Conservation (phyloP, 2,888 invertebrate genomes). For the Heteromyza rotundicornis region DNA sequence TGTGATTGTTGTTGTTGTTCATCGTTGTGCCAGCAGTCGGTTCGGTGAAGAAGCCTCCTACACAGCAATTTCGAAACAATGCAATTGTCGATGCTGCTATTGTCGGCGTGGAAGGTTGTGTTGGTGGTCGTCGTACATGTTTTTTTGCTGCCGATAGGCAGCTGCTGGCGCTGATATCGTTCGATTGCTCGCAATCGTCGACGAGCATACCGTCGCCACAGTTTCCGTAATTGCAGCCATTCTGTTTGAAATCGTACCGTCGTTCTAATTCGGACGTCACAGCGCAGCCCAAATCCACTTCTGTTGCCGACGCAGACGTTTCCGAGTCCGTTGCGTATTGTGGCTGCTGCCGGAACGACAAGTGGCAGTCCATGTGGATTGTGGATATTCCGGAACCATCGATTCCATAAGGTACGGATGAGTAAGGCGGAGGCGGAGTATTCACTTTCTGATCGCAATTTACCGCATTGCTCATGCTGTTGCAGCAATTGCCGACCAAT, state of each 20-base stretch:
- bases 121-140: slow-evolving; percentile 14
- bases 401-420: slow-evolving; percentile 21
- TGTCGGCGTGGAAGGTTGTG: slow-evolving; percentile 19
- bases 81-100: slow-evolving; percentile 23
- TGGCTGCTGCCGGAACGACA: slow-evolving; percentile 20
- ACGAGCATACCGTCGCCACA: slow-evolving; percentile 48
- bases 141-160: slow-evolving; percentile 27
- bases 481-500: not conserved
- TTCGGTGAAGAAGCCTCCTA: slow-evolving; percentile 44
- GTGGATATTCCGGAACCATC: slow-evolving; percentile 16
- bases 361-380: not conserved
- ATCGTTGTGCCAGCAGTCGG: slow-evolving; percentile 31
- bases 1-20: slow-evolving; percentile 30
- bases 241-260: slow-evolving; percentile 38
- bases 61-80: slow-evolving; percentile 55
- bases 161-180: slow-evolving; percentile 26
- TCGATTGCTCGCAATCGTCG: slow-evolving; percentile 41
- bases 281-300: slow-evolving; percentile 28
- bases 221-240: slow-evolving; percentile 53
- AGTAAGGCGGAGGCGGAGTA: slow-evolving; percentile 31
- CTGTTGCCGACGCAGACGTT: slow-evolving; percentile 29
- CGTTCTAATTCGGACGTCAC: slow-evolving; percentile 14
- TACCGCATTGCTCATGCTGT: slow-evolving; percentile 6
- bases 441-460: slow-evolving; percentile 5
- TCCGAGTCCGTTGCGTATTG: slow-evolving; percentile 25